Evolutionary conservation across 2,113 vertebrate genomes (phyloP).

Genomic region (Hyperoodon ampullatus): DNA sequence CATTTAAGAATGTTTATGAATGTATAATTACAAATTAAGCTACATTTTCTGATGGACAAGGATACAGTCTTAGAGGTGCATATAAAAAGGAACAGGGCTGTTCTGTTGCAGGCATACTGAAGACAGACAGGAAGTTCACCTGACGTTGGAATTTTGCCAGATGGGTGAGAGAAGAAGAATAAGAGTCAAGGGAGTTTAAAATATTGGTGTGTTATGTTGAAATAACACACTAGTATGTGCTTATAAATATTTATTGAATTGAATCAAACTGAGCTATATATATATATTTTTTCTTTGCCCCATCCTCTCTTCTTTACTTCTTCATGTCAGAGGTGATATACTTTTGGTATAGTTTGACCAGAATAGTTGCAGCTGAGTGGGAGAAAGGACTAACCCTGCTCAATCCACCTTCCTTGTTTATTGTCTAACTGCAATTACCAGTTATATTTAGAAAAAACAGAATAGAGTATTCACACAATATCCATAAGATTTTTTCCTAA

Average conservation of each 20-base stretch:
- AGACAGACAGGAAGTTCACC: neutral
- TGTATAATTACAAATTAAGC: neutral
- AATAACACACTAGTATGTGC: neutral
- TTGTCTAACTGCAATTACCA: neutral
- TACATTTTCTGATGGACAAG: neutral
- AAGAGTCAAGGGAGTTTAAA: neutral
- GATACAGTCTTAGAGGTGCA: neutral
- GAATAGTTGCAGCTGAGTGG: neutral
- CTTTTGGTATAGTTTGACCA: neutral
- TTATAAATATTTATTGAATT: neutral
- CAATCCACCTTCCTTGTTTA: conserved; percentile 29
- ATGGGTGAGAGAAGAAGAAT: neutral
- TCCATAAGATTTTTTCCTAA: neutral
- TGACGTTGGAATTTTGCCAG: conserved; percentile 45
- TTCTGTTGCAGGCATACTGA: neutral
- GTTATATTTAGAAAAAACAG: conserved; percentile 4
- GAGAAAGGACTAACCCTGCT: neutral
- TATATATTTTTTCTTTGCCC: neutral
- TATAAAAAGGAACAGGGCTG: neutral
- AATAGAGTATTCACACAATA: neutral
- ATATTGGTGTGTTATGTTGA: neutral
- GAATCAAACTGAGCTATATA: neutral
- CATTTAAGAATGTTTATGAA: neutral
- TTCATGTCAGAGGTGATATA: neutral
- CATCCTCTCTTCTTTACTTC: neutral